Evolutionary conservation across 2,113 vertebrate species (phyloP).

Genomic region (Romanogobio albipinnatus): DNA sequence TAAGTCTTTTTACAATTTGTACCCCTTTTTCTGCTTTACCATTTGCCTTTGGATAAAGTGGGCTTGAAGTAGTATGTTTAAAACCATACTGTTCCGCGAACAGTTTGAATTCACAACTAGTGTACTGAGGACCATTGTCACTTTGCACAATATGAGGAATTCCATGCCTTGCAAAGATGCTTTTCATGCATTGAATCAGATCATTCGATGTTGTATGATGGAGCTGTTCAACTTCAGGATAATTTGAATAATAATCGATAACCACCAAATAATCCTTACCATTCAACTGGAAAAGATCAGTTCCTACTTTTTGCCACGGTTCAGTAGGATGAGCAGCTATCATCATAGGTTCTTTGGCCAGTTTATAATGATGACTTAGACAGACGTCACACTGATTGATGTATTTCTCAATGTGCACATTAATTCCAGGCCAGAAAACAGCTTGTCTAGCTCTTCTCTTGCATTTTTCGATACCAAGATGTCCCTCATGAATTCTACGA

Average conservation of each 20-base stretch:
- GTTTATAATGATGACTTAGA: no score
- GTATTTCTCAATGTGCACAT: neutral
- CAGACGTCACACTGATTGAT: neutral
- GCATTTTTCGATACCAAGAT: slow-evolving; percentile 45
- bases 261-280: neutral
- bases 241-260: no score
- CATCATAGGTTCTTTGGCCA: slow-evolving; percentile 3
- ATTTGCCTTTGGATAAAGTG: slow-evolving; percentile 15
- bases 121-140: neutral
- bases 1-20: neutral
- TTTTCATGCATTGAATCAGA: neutral
- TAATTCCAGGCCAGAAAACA: slow-evolving; percentile 29
- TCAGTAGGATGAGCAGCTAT: slow-evolving; percentile 6
- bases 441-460: slow-evolving; percentile 16
- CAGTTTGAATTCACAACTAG: neutral
- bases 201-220: neutral
- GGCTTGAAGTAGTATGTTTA: slow-evolving; percentile 5
- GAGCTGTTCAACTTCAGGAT: neutral
- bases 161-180: neutral
- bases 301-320: slow-evolving; percentile 45
- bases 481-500: slow-evolving; percentile 38
- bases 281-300: slow-evolving; percentile 33
- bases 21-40: neutral
- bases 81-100: neutral
- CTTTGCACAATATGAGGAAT: neutral